A percentile compares a stretch with the other conserved stretches of the same genome.
Evolutionary conservation across 2,113 vertebrate genomes (phyloP).

Genomic region (Brachypodius melanocephalos): DNA sequence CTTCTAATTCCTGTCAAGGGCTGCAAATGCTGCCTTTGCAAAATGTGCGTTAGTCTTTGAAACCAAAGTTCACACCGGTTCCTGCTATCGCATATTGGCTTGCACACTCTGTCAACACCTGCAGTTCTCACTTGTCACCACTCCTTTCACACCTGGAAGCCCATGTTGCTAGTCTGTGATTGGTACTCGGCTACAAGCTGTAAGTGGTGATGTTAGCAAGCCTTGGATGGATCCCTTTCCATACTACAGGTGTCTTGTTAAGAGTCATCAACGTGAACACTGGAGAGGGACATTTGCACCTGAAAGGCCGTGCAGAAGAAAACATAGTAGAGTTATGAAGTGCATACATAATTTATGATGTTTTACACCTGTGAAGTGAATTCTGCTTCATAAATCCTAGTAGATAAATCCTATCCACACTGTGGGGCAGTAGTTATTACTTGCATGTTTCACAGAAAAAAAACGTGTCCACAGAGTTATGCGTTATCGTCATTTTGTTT

Average conservation of each 20-base stretch:
- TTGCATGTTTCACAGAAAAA: background rate
- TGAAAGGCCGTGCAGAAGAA: background rate
- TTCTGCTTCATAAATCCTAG: background rate
- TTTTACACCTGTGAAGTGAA: background rate
- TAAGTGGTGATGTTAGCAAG: background rate
- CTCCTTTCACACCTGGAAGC: constrained; percentile 19
- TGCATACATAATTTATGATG: background rate
- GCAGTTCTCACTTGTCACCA: background rate
- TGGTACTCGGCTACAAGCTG: background rate
- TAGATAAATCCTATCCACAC: background rate
- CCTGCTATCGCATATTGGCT: background rate
- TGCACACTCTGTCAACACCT: background rate
- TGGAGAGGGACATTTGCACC: background rate
- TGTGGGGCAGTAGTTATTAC: background rate
- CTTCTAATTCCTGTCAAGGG: background rate
- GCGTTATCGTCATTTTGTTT: background rate
- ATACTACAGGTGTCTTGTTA: background rate
- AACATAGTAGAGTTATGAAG: background rate
- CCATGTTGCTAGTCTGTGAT: background rate
- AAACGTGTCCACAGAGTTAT: background rate
- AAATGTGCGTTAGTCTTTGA: background rate
- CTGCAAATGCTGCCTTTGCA: background rate
- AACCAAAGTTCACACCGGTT: background rate
- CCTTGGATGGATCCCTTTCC: background rate
- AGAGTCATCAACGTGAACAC: background rate